Percentiles rank a stretch among this genome's conserved stretches.
Evolutionary conservation across 1,140 invertebrate genomes (phyloP).

Genomic region (Drosophila hydei): DNA sequence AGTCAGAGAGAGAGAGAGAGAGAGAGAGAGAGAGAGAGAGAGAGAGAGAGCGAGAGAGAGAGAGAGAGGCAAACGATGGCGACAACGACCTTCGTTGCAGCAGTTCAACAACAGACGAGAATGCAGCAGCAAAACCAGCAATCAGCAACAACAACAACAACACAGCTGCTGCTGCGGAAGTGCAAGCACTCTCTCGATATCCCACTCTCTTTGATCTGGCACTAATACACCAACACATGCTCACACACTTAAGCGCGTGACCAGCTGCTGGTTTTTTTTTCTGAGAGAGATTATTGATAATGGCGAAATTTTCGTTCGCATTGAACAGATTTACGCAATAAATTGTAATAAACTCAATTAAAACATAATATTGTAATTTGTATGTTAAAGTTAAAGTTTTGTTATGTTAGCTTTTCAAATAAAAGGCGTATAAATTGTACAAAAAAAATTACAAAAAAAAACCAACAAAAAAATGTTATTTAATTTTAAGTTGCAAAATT

Average conservation of each 20-base stretch:
- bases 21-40: slow-evolving; percentile 30
- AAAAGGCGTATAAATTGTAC: slow-evolving; percentile 7
- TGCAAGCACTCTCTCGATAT: slow-evolving; percentile 35
- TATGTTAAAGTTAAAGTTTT: slow-evolving; percentile 72
- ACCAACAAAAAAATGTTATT: slow-evolving; percentile 62
- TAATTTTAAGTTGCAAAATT: slow-evolving; percentile 68
- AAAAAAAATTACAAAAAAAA: slow-evolving; percentile 9
- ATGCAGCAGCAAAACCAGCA: slow-evolving; percentile 41
- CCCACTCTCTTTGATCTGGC: slow-evolving; percentile 36
- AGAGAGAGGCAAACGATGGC: slow-evolving; percentile 14
- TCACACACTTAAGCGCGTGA: slow-evolving; percentile 59
- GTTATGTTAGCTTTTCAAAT: slow-evolving; percentile 76
- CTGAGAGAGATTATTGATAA: slow-evolving; percentile 66
- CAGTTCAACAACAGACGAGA: slow-evolving; percentile 34
- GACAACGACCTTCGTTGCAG: slow-evolving; percentile 62
- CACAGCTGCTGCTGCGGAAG: slow-evolving; percentile 62
- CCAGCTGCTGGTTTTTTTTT: slow-evolving; percentile 57
- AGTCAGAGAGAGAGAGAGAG: slow-evolving; percentile 21
- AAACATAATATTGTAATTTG: slow-evolving; percentile 47
- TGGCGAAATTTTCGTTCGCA: slow-evolving; percentile 57
- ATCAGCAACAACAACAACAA: slow-evolving; percentile 45
- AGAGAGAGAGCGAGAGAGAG: slow-evolving; percentile 41
- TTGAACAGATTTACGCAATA: slow-evolving; percentile 42
- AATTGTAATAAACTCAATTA: slow-evolving; percentile 53
- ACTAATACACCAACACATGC: slow-evolving; percentile 21